These are phyloP conservation scores for Tachina fera DNA, from an alignment of 2,888 invertebrate genomes.

Conservation along the genomic window DNA sequence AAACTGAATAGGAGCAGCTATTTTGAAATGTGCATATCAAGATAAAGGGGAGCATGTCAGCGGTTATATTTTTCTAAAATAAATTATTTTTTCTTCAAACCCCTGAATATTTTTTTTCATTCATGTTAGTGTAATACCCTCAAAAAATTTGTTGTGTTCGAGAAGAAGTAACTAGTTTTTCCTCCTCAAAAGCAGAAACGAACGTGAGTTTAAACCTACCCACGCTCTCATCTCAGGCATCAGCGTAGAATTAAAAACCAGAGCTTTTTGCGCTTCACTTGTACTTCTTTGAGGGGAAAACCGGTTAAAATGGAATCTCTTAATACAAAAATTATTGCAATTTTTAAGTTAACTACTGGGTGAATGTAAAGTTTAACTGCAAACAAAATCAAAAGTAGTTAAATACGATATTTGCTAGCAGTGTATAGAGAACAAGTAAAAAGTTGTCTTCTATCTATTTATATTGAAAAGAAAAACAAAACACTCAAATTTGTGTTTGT, in stretches of 20 bases:
- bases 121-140: too few species aligned
- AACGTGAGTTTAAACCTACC: background rate
- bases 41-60: too few species aligned
- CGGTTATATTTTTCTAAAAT: too few species aligned
- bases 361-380: constrained; percentile 20
- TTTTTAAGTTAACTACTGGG: background rate
- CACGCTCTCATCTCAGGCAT: background rate
- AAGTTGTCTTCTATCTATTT: too few species aligned
- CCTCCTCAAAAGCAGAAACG: background rate
- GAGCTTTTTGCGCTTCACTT: constrained; percentile 26
- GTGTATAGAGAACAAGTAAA: too few species aligned
- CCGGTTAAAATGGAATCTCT: constrained; percentile 31
- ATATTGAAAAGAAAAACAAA: too few species aligned
- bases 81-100: too few species aligned
- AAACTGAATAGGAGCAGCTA: too few species aligned
- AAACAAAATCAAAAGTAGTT: constrained; percentile 40
- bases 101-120: too few species aligned
- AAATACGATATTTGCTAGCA: constrained; percentile 5
- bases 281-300: constrained; percentile 39
- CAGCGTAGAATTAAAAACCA: constrained; percentile 11
- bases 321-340: background rate
- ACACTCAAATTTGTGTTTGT: too few species aligned
- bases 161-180: background rate
- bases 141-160: too few species aligned
- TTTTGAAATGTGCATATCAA: too few species aligned